Conservation (phyloP, 2,113 vertebrate genomes). For the Tenebrosternarchus preto region DNA sequence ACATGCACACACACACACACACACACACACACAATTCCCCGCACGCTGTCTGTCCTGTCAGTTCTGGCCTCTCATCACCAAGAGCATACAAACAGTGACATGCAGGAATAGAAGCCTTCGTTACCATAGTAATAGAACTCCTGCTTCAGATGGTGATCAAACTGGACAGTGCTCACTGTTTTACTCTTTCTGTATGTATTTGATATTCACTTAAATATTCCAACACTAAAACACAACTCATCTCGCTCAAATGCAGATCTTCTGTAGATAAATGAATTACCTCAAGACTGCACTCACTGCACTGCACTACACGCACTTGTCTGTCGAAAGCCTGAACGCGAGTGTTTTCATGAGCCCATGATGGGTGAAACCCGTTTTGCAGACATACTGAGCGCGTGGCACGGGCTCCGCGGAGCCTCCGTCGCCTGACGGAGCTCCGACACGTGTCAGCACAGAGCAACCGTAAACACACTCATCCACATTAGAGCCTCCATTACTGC, state of each 20-base stretch:
- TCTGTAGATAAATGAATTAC: neutral
- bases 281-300: neutral
- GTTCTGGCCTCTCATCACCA: conserved; percentile 70
- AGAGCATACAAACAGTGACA: conserved; percentile 65
- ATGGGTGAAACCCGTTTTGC: conserved; percentile 41
- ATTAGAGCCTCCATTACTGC: conserved; percentile 51
- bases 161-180: conserved; percentile 70
- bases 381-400: conserved; percentile 27
- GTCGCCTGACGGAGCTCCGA: conserved; percentile 42
- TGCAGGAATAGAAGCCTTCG: conserved; percentile 73
- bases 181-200: conserved; percentile 70
- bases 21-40: neutral
- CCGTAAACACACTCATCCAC: conserved; percentile 50
- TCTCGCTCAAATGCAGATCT: neutral
- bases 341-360: conserved; percentile 38
- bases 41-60: conserved; percentile 61
- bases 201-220: conserved; percentile 66
- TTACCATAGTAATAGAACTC: conserved; percentile 76
- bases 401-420: conserved; percentile 20
- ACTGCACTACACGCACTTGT: neutral
- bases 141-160: conserved; percentile 65
- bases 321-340: conserved; percentile 22
- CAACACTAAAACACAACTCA: neutral
- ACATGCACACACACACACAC: too few relatives aligned
- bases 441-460: conserved; percentile 41